Evolutionary conservation across 2,113 vertebrate genomes (phyloP).

Genomic region (Anoura caudifer): DNA sequence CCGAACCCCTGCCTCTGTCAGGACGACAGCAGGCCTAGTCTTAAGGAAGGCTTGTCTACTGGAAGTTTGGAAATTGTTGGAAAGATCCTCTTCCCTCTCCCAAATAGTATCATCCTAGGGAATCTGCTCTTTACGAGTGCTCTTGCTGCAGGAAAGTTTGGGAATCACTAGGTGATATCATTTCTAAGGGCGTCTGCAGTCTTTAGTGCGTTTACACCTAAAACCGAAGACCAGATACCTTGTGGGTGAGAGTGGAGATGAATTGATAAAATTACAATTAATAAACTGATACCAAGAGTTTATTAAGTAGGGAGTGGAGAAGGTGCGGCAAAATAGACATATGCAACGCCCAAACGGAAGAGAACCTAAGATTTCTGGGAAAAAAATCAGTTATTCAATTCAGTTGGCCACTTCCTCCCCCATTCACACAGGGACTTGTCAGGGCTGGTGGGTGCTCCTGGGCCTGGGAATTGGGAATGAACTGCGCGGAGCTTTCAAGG

Average conservation of each 20-base stretch:
- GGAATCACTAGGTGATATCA: background rate
- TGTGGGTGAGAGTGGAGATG: background rate
- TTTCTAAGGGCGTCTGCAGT: background rate
- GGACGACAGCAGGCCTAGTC: background rate
- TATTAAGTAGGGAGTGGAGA: constrained; percentile 43
- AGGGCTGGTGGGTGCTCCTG: background rate
- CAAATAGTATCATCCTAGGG: background rate
- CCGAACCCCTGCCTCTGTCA: background rate
- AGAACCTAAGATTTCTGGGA: background rate
- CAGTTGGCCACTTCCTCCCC: background rate
- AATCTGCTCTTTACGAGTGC: background rate
- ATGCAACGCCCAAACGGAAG: background rate
- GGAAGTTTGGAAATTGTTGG: background rate
- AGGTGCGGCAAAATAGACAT: background rate
- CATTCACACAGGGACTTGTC: background rate
- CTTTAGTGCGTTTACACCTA: background rate
- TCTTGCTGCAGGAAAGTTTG: background rate
- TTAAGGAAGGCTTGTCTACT: background rate
- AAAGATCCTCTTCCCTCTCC: background rate
- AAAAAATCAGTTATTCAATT: background rate
- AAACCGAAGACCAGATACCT: background rate
- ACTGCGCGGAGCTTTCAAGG: background rate
- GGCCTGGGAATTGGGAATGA: background rate
- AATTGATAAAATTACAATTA: background rate
- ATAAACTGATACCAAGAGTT: too few relatives aligned